Base-by-base conservation (phyloP, 2,113 vertebrate genomes). In the Passer montanus region DNA sequence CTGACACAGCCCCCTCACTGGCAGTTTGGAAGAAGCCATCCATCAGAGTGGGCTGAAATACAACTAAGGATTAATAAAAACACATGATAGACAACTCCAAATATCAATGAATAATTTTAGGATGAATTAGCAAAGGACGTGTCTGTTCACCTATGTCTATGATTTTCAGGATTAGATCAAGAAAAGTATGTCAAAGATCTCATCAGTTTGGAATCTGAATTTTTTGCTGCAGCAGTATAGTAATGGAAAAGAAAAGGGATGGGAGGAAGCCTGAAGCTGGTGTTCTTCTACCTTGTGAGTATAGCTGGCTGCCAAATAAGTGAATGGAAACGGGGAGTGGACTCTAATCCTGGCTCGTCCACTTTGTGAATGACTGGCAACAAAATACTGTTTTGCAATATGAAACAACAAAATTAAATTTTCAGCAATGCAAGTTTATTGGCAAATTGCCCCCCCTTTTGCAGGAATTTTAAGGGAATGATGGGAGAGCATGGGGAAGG, bases 381-480 rank as follows among this genome's bases (percentile, higher is more conserved):
- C 41, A 78, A 93, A 94, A 35, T 50, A 67, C 0, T 14, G 9
- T 33, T 78, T 93, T 84, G 39, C 33, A 43, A 10, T 17, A 39
- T 8, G 30, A 75, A 95, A 82, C 6, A 72, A 59, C 13, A 50
- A 84, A 67, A 81, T 15, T 5, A 58, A 43, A 43, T 70, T 63
- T 69, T 70, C 56, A 75, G 16, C 13, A 43, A n/a, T 6, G 15
- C 5, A 59, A 46, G 15, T 6, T 62, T 43, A 46, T 10, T 84
- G 64, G 43, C 66, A 74, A 39, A 69, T 30, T 60, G 3, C 7
- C 4, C 0, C 0, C 7, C 3, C 2, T 3, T 15, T 31, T 23
- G 24, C 69, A 72, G 69, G 24, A 50, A 10, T 81, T 84, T 74
- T 43, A 77, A 74, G 35, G 11, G 30, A 92, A 49, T 26, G 44